These are phyloP conservation scores for Atlantisia rogersi DNA, from an alignment of 2,113 vertebrate species.

Conservation along the genomic window DNA sequence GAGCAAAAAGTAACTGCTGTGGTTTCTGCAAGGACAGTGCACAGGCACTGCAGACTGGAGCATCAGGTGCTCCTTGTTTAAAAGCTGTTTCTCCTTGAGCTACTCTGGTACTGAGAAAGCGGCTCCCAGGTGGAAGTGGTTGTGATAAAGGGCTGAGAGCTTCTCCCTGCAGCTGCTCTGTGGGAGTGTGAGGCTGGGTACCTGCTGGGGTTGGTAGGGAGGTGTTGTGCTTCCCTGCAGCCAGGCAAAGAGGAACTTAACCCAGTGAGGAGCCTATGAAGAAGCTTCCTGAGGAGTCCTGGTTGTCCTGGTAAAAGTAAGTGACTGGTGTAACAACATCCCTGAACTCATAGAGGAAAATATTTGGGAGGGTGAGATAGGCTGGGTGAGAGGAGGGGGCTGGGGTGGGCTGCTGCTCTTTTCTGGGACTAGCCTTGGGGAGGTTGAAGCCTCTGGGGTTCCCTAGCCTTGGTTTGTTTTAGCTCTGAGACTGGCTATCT, in stretches of 20 bases:
- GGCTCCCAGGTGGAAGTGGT: background rate
- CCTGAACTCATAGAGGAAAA: background rate
- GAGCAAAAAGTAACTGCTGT: background rate
- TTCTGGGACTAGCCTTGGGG: background rate
- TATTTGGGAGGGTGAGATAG: background rate
- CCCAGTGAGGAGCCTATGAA: background rate
- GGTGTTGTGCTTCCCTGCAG: rapidly evolving
- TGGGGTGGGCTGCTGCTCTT: background rate
- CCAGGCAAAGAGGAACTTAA: background rate
- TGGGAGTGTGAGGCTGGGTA: rapidly evolving
- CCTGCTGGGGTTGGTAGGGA: background rate
- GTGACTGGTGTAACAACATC: background rate
- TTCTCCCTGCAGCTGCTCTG: background rate
- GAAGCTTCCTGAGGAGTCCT: background rate
- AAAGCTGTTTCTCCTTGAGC: background rate
- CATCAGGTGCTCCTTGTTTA: background rate
- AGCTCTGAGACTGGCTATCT: background rate
- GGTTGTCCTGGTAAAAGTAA: background rate
- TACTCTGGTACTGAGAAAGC: background rate
- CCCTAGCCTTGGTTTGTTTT: background rate
- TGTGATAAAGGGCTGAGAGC: background rate
- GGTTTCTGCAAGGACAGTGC: background rate
- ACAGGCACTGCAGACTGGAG: rapidly evolving
- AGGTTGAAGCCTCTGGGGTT: background rate
- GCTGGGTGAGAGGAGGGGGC: background rate